Evolutionary conservation across 2,797 vertebrate species (phyloP), one percentile per base, ranked within the genome.

Genomic region (Oreonectes daqikongensis): DNA sequence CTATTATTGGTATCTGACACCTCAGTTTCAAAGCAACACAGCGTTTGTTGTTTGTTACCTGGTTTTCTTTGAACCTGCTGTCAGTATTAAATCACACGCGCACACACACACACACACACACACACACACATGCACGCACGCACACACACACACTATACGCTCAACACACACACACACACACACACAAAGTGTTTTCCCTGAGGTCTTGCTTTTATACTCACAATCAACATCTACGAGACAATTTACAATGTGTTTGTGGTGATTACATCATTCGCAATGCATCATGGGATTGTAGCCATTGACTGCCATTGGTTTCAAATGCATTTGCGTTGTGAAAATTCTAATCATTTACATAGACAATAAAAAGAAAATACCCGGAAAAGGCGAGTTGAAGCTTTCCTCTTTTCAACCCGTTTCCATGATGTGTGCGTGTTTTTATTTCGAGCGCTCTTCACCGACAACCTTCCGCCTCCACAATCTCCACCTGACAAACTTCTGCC

Each of bases 1-100:
- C 72, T 81, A 79, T 81, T 82, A 68, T 68, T 69, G 15, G 60
- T 61, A 70, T 64, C n/a, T 24, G 40, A 63, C 55, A 68, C 22
- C 38, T 65, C 20, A 1, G 24, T 20, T 60, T 67, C 59, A 71
- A 75, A 67, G 50, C 40, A 48, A 59, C 53, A n/a, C 22, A 4
- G 1, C 2, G 2, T 60, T 68, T 68, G 74, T 59, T 38, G 65
- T 75, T 67, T 42, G 32, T 46, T 60, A 32, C 15, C 66, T 32
- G 17, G 28, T 61, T 65, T 64, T 24, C 40, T 69, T 44, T 46
- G 63, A 72, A 69, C 35, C 75, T 46, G 9, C 40, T 40, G 74
- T 60, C 65, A 50, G 53, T 20, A 15, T 48, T 76, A 68, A 69
- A 48, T 65, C 63, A n/a, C 20, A 72, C 46, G 26, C 3, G n/a